Conservation (phyloP, 2,888 invertebrate genomes). For the Esperia sulphurella region DNA sequence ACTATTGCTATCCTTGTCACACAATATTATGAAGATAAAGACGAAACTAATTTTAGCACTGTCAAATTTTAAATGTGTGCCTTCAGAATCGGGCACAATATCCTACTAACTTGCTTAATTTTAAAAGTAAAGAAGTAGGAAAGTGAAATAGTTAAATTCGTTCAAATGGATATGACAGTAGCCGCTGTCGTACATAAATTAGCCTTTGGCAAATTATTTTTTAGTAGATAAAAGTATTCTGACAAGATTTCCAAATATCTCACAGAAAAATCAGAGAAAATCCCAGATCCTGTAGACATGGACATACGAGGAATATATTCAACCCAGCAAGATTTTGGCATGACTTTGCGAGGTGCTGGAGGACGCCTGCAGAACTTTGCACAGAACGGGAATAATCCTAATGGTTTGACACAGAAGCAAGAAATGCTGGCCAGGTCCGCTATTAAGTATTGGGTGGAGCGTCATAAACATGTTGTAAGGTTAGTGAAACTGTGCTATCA, state of each 20-base stretch:
- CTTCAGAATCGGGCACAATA: too few relatives aligned
- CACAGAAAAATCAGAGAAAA: conserved; percentile 63
- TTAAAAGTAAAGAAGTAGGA: too few relatives aligned
- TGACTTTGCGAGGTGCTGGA: conserved; percentile 84
- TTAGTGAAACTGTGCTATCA: conserved; percentile 43
- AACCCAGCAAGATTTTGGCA: conserved; percentile 88
- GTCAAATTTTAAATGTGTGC: too few relatives aligned
- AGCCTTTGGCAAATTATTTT: too few relatives aligned
- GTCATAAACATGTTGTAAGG: conserved; percentile 94
- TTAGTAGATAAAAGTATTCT: too few relatives aligned
- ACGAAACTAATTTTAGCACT: too few relatives aligned
- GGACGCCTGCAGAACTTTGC: conserved; percentile 82
- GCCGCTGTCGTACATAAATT: too few relatives aligned
- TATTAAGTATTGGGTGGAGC: conserved; percentile 94
- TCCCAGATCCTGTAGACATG: conserved; percentile 78
- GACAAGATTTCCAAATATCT: neutral
- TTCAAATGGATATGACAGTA: too few relatives aligned
- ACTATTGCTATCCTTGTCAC: too few relatives aligned
- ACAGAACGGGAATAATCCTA: conserved; percentile 81
- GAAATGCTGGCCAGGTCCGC: conserved; percentile 91
- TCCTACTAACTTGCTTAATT: too few relatives aligned
- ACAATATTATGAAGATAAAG: too few relatives aligned
- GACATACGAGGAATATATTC: conserved; percentile 88
- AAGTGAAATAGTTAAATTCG: too few relatives aligned
- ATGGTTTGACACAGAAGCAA: conserved; percentile 89